Evolutionary conservation across 92 coral and sea anemone species (phyloP).

Genomic region (Heliopora coerulea): DNA sequence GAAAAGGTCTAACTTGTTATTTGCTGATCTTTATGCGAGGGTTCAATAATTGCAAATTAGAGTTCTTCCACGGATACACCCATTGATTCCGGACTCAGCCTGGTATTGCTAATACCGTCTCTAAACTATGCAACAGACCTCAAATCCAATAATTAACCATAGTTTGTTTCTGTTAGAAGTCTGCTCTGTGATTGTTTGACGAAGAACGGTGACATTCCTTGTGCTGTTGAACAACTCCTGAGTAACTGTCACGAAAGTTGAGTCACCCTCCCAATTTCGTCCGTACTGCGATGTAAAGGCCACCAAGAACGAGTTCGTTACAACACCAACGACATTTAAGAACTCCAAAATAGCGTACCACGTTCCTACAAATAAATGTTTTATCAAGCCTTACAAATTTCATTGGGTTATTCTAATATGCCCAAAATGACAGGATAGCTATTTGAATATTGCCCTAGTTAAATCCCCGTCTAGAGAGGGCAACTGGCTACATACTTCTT

Average conservation of each 20-base stretch:
- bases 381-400: too few relatives aligned
- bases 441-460: too few relatives aligned
- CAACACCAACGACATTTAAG: slow-evolving; percentile 91
- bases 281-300: slow-evolving; percentile 96
- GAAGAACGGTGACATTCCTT: slow-evolving; percentile 64
- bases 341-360: slow-evolving; percentile 92
- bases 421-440: too few relatives aligned
- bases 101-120: too few relatives aligned
- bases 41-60: too few relatives aligned
- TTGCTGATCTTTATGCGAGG: too few relatives aligned
- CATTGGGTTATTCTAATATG: too few relatives aligned
- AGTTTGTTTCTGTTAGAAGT: slow-evolving; percentile 59
- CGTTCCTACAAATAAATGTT: slow-evolving; percentile 60
- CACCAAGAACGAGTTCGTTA: slow-evolving; percentile 86
- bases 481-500: too few relatives aligned
- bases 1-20: too few relatives aligned
- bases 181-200: slow-evolving; percentile 60
- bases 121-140: slow-evolving; percentile 84
- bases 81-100: too few relatives aligned
- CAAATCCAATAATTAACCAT: slow-evolving; percentile 90
- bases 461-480: too few relatives aligned
- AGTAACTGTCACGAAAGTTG: slow-evolving; percentile 47
- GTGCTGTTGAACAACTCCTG: slow-evolving; percentile 53
- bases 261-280: slow-evolving; percentile 76
- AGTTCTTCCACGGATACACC: too few relatives aligned